These are phyloP conservation scores for Polyommatus icarus DNA, from an alignment of 2,888 invertebrate genomes.

Conservation along the genomic window DNA sequence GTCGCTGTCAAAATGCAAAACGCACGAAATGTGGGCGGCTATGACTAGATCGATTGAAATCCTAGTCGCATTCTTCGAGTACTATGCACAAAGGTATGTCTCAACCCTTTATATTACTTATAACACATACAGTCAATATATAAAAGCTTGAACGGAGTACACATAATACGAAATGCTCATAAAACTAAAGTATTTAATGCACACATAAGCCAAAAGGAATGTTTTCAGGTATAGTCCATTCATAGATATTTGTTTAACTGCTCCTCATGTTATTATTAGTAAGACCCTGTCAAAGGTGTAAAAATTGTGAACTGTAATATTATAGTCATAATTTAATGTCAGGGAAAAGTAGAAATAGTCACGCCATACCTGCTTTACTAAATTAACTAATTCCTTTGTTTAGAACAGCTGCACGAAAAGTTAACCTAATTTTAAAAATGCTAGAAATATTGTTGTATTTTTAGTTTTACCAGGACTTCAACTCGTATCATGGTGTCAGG, in stretches of 20 bases:
- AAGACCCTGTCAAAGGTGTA: neutral
- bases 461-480: neutral
- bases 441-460: neutral
- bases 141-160: too few species aligned
- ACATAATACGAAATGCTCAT: neutral
- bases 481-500: too few species aligned
- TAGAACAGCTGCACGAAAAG: neutral
- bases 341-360: neutral
- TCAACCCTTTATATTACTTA: neutral
- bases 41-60: constrained; percentile 90
- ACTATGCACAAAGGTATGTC: constrained; percentile 87
- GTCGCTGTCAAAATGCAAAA: constrained; percentile 72
- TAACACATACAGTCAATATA: too few species aligned
- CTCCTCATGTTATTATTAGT: too few species aligned
- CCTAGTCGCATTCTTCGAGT: constrained; percentile 90
- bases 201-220: neutral
- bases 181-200: neutral
- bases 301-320: neutral
- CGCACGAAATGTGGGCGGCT: constrained; percentile 88
- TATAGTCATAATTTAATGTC: neutral
- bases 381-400: neutral
- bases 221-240: too few species aligned
- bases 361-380: constrained; percentile 1
- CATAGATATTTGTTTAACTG: too few species aligned
- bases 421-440: neutral